phyloP scores from a whole-genome alignment of 2,888 invertebrate genomes.

The Hirtodrosophila histrioides region DNA sequence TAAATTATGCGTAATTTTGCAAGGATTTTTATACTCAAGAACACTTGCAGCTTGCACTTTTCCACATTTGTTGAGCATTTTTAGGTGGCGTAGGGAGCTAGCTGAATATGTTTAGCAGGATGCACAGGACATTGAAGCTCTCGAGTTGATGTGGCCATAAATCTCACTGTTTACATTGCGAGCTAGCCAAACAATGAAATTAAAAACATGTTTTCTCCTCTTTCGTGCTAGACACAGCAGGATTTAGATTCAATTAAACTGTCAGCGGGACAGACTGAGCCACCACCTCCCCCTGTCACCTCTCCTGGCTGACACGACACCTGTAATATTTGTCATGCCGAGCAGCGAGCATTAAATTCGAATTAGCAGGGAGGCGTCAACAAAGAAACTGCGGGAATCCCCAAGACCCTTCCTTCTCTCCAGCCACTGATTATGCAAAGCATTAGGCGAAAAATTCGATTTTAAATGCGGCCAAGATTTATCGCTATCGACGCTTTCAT shows the following conservation, averaged over 20 bases:
- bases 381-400: conserved; percentile 20
- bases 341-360: conserved; percentile 70
- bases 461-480: conserved; percentile 64
- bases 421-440: conserved; percentile 43
- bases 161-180: conserved; percentile 62
- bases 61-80: conserved; percentile 36
- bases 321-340: conserved; percentile 64
- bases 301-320: conserved; percentile 27
- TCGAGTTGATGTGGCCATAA: conserved; percentile 43
- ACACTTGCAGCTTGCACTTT: conserved; percentile 49
- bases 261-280: conserved; percentile 60
- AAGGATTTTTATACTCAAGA: conserved; percentile 52
- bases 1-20: conserved; percentile 37
- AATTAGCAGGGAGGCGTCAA: conserved; percentile 56
- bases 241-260: conserved; percentile 77
- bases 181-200: conserved; percentile 63
- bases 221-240: conserved; percentile 49
- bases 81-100: conserved; percentile 16
- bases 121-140: conserved; percentile 3
- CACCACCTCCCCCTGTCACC: conserved; percentile 5
- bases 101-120: conserved; percentile 15
- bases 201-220: conserved; percentile 65
- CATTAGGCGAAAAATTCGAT: conserved; percentile 59
- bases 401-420: background rate
- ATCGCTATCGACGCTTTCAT: conserved; percentile 58